Percentiles rank a stretch among this genome's conserved stretches.
Conservation (phyloP, 2,113 vertebrate genomes). For the Ornithorhynchus anatinus region DNA sequence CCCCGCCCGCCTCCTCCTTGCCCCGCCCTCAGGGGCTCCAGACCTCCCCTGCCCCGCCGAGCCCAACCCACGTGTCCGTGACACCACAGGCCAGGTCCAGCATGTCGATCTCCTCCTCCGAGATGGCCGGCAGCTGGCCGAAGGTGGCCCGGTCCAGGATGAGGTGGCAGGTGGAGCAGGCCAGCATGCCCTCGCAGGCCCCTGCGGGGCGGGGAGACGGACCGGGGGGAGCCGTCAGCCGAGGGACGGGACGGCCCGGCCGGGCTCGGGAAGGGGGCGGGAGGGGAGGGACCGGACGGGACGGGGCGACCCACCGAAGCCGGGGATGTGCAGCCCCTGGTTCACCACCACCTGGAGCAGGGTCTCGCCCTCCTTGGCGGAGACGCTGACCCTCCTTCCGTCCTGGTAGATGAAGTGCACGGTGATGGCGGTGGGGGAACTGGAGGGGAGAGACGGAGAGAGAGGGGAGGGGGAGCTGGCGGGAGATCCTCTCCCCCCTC, state of each 20-base stretch:
- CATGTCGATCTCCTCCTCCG: constrained; percentile 79
- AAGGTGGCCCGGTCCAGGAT: constrained; percentile 73
- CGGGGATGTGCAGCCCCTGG: constrained; percentile 73
- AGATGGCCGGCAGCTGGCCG: constrained; percentile 61
- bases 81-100: constrained; percentile 77
- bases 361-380: constrained; percentile 71
- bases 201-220: constrained; percentile 46
- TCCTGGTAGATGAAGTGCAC: constrained; percentile 75
- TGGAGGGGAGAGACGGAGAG: background rate
- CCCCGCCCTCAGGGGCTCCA: background rate
- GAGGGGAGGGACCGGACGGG: background rate
- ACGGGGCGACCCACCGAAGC: constrained; percentile 67
- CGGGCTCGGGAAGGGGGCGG: background rate
- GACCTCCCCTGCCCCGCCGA: background rate
- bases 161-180: constrained; percentile 80
- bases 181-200: constrained; percentile 75
- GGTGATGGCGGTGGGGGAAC: background rate
- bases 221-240: rapidly evolving
- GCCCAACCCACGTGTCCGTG: constrained; percentile 69
- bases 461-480: background rate
- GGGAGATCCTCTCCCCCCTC: background rate
- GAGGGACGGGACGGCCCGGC: background rate
- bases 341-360: constrained; percentile 74
- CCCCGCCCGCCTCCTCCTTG: background rate
- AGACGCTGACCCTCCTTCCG: constrained; percentile 62